These are phyloP conservation scores for Gymnocheta viridis DNA, from an alignment of 2,888 invertebrate genomes.

Conservation along the genomic window DNA sequence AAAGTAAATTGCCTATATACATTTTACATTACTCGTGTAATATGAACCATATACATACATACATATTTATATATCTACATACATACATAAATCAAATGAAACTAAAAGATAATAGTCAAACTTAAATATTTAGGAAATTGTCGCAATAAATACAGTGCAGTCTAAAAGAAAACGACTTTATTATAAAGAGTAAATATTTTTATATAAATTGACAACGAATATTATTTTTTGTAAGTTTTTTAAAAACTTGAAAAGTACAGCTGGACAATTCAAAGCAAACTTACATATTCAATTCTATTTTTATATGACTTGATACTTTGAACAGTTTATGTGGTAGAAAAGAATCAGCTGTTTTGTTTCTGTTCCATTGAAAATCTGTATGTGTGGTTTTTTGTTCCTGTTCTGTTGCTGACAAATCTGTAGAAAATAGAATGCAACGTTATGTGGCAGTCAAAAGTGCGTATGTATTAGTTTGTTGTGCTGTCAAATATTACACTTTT, in stretches of 20 bases:
- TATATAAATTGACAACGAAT: not conserved
- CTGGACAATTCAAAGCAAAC: no score
- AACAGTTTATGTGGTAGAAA: no score
- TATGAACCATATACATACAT: not conserved
- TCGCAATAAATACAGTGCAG: not conserved
- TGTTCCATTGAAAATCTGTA: no score
- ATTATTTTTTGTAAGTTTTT: not conserved
- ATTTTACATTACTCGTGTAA: not conserved
- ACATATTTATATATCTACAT: not conserved
- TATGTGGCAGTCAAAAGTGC: no score
- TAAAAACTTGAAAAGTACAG: constrained; percentile 4
- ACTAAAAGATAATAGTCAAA: not conserved
- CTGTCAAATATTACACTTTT: no score
- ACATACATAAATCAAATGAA: not conserved
- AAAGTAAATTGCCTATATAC: constrained; percentile 16
- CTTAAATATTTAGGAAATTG: not conserved
- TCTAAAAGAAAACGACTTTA: not conserved
- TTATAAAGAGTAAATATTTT: not conserved
- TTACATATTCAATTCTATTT: no score
- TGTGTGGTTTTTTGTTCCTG: no score
- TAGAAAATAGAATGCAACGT: no score
- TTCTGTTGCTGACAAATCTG: no score
- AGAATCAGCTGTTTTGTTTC: no score
- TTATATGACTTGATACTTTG: no score
- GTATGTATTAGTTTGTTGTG: no score